Base-by-base conservation (phyloP, 1,140 invertebrate species). In the Neodiprion fabricii region DNA sequence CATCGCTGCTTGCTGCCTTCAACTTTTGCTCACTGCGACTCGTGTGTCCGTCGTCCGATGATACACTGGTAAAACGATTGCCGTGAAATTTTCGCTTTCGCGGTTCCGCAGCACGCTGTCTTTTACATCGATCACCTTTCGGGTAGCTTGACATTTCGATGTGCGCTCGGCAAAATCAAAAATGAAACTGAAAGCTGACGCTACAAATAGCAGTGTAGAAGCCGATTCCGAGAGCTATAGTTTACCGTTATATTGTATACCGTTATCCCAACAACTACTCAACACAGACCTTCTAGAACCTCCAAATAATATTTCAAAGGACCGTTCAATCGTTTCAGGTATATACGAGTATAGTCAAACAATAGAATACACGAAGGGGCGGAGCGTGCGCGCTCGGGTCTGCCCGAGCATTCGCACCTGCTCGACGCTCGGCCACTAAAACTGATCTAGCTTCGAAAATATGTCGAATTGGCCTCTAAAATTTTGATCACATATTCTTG, bases 11-110 rank as follows among this genome's bases (percentile, higher is more conserved):
- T 21, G 72, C 67, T 7, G 74, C 67, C 28, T 21, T n/a, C 17
- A 77, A 77, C 71, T 79, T 77, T 48, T 67, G 67, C 28, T 14
- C 74, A 73, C 74, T 74, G 28, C 72, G 9, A 70, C 76, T 77
- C 21, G 9, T 66, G 50, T 67, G 49, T 71, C 1, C 11, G 47
- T 71, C 66, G 66, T 71, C 73, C 28, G 73, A 70, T 74, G 8
- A 11, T 70, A 10, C 73, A 74, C 53, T 74, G 9, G 66, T 69
- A 28, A 68, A 74, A 23, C 66, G 72, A 74, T 74, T 69, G 14
- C 66, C 72, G 67, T 74, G 72, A 14, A 74, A 74, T 74, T 65
- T 69, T 14, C 72, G 72, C 40, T 74, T 69, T 50, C 67, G 72
- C 40, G 67, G 66, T 40, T 69, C 21, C 67, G 66, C 12, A 74